Evolutionary conservation across 2,113 vertebrate species (phyloP).

Genomic region (Platysternon megacephalum): DNA sequence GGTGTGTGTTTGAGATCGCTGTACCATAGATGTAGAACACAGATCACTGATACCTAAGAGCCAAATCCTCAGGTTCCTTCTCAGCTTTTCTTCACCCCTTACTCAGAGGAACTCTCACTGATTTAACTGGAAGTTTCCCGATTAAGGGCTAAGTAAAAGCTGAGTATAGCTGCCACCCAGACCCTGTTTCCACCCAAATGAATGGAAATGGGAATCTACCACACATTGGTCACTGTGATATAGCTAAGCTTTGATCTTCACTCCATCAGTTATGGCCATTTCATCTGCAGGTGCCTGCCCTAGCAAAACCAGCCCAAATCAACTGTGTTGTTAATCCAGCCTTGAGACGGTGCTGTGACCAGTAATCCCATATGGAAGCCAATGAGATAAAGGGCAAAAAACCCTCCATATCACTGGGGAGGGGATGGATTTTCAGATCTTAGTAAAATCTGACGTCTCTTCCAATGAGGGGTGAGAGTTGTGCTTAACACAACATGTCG

Average conservation of each 20-base stretch:
- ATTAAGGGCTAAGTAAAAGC: neutral
- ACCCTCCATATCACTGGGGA: neutral
- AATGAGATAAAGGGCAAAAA: neutral
- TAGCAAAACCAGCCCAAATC: neutral
- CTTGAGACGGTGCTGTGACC: neutral
- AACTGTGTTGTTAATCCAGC: neutral
- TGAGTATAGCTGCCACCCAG: neutral
- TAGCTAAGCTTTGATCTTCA: neutral
- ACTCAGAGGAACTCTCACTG: neutral
- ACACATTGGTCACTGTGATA: neutral
- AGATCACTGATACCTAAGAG: neutral
- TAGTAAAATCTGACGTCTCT: neutral
- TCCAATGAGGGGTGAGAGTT: neutral
- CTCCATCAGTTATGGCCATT: neutral
- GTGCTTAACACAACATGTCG: neutral
- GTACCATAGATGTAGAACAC: neutral
- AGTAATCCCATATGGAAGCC: neutral
- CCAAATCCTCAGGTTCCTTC: neutral
- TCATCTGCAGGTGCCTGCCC: neutral
- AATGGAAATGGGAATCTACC: neutral
- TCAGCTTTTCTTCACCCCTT: neutral
- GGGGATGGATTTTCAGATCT: neutral
- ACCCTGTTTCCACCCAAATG: neutral
- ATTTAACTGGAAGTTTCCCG: neutral
- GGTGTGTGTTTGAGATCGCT: neutral